Conservation (phyloP, 2,797 vertebrate species). For the Melopsittacus undulatus region DNA sequence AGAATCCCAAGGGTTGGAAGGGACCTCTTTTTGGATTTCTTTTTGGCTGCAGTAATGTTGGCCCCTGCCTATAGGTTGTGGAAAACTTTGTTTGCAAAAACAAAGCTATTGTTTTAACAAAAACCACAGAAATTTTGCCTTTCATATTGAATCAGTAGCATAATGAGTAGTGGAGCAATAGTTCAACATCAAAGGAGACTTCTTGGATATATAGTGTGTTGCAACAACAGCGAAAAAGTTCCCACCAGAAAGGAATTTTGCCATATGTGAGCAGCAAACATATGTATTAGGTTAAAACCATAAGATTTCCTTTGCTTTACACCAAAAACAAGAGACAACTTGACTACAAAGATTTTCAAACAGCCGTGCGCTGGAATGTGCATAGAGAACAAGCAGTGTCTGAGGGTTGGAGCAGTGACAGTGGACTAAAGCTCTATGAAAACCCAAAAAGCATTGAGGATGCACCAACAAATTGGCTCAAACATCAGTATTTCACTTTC, state of each 20-base stretch:
- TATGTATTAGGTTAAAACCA: conserved; percentile 66
- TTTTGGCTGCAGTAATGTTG: not conserved
- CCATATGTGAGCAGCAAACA: conserved; percentile 60
- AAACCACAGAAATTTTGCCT: conserved; percentile 50
- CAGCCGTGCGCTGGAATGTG: not conserved
- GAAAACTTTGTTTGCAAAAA: conserved; percentile 54
- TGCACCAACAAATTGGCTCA: not conserved
- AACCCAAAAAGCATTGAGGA: not conserved
- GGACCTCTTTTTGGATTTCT: not conserved
- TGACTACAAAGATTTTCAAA: conserved; percentile 1
- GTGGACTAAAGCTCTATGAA: not conserved
- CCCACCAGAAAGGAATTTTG: conserved; percentile 71
- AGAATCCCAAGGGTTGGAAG: too few relatives aligned
- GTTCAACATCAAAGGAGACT: conserved; percentile 79
- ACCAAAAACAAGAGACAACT: conserved; percentile 10
- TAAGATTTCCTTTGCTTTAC: conserved; percentile 62
- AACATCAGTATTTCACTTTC: not conserved
- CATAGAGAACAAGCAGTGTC: not conserved
- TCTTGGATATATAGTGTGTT: conserved; percentile 82
- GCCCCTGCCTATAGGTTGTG: conserved; percentile 7
- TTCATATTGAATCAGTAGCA: conserved; percentile 79
- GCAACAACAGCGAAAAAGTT: conserved; percentile 79
- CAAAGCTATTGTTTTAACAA: conserved; percentile 48
- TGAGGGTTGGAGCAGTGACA: not conserved
- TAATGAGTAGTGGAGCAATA: conserved; percentile 68